Evolutionary conservation across 2,888 invertebrate species (phyloP).

Genomic region (Apodemia zela): DNA sequence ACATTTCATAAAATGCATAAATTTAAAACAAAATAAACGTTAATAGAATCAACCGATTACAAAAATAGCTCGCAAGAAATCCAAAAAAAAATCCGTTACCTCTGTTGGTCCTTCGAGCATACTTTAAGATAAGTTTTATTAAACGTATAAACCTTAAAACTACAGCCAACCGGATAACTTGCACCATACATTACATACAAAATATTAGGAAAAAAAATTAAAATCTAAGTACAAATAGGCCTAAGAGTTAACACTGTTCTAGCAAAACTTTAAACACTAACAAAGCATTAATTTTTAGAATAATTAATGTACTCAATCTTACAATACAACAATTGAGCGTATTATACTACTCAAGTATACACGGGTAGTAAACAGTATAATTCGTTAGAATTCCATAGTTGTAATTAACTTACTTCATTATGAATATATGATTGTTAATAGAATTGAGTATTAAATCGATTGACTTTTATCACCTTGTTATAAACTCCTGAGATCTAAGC

Average conservation of each 20-base stretch:
- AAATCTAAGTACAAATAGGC: slow-evolving; percentile 14
- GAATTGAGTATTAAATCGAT: too few relatives aligned
- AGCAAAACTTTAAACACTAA: slow-evolving; percentile 1
- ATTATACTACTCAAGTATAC: neutral
- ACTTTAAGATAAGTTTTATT: neutral
- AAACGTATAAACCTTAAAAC: neutral
- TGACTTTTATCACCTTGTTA: too few relatives aligned
- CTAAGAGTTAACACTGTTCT: neutral
- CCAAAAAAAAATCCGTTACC: neutral
- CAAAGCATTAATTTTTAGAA: neutral
- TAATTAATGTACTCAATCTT: slow-evolving; percentile 10
- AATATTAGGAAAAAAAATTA: neutral
- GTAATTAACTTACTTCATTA: neutral
- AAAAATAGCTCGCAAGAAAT: neutral
- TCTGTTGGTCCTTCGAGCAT: slow-evolving; percentile 5
- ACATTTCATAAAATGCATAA: neutral
- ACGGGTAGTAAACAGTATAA: neutral
- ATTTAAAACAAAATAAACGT: neutral
- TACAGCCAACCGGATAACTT: neutral
- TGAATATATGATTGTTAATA: too few relatives aligned
- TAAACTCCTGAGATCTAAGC: too few relatives aligned
- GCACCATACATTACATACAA: neutral
- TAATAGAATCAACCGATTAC: neutral
- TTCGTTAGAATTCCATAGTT: neutral
- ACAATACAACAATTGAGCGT: neutral